phyloP scores from a whole-genome alignment of 2,797 vertebrate species.

The Mus caroli region DNA sequence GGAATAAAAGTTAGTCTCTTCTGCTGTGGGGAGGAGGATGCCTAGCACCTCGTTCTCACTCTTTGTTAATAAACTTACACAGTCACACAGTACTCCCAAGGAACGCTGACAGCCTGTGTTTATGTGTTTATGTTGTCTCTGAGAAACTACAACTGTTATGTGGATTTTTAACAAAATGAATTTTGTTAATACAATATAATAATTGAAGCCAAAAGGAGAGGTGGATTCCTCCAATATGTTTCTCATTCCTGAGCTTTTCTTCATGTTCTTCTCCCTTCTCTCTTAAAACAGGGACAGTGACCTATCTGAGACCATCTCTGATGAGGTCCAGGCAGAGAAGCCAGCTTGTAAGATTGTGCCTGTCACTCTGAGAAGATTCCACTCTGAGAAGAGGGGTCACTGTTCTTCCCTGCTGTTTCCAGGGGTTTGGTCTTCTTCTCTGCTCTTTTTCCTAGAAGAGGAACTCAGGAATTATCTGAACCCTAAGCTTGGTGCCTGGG shows the following conservation, averaged over 20 bases:
- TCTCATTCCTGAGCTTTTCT: not conserved
- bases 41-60: slow-evolving; percentile 55
- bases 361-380: not conserved
- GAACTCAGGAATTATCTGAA: not conserved
- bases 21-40: not conserved
- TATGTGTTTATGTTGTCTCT: slow-evolving; percentile 76
- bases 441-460: not conserved
- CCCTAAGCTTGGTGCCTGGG: not conserved
- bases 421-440: not conserved
- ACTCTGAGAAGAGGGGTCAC: not conserved
- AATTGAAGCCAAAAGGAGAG: slow-evolving; percentile 53
- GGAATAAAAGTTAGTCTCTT: not conserved
- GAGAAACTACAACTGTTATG: slow-evolving; percentile 56
- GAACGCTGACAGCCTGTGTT: slow-evolving; percentile 77
- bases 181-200: slow-evolving; percentile 42
- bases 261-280: not conserved
- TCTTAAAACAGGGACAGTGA: not conserved
- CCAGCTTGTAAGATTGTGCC: not conserved
- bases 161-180: slow-evolving; percentile 66
- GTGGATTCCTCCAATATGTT: not conserved
- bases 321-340: not conserved
- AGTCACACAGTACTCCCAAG: slow-evolving; percentile 56
- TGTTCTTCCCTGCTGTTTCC: not conserved
- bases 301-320: not conserved
- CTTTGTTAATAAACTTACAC: slow-evolving; percentile 67